Evolutionary conservation across 2,888 invertebrate genomes (phyloP), one percentile per base, ranked within the genome.

Genomic region (Ephialtes manifestator): DNA sequence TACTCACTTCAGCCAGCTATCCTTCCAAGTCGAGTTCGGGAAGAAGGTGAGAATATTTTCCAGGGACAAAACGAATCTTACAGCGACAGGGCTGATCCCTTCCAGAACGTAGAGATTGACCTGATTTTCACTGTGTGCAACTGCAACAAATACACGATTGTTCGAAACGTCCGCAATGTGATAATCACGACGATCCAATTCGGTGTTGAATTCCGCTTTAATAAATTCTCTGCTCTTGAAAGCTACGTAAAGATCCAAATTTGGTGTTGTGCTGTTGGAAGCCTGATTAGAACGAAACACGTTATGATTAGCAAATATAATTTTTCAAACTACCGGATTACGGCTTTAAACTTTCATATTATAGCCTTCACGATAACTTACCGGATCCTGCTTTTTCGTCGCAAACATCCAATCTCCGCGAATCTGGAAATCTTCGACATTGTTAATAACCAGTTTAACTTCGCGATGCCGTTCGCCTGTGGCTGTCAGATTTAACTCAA

Each of bases 361-460:
- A 13, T 11, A 4, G 11, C 1, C 0, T 43, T 13, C 43, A 24
- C 60, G 31, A 24, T n/a, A 43, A 85, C 77, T 31, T 24, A 94
- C 95, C 95, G 48, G 92, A 97, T 97, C 95, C 63, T 94, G 94
- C 92, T 96, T 96, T 91, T 96, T 96, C 0, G 97, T 97, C 0
- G 97, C 97, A 94, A 98, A 98, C 96, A 98, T 96, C 93, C 97
- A 98, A 90, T 97, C 97, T 18, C 97, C 97, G 91, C 96, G 97
- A 46, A 98, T 96, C 92, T 97, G 97, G 93, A 98, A 97, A 92
- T 98, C 97, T 90, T 97, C 96, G 1, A 97, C 97, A 88, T 96
- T 95, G 20, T 95, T 95, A 67, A 97, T 95, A 39, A 97, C 93
- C 1, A 95, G 94, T 70, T 94, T 93, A 8, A 95, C 90, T 46